phyloP scores from a whole-genome alignment of 2,888 invertebrate species.

The Drosophila meridiana region DNA sequence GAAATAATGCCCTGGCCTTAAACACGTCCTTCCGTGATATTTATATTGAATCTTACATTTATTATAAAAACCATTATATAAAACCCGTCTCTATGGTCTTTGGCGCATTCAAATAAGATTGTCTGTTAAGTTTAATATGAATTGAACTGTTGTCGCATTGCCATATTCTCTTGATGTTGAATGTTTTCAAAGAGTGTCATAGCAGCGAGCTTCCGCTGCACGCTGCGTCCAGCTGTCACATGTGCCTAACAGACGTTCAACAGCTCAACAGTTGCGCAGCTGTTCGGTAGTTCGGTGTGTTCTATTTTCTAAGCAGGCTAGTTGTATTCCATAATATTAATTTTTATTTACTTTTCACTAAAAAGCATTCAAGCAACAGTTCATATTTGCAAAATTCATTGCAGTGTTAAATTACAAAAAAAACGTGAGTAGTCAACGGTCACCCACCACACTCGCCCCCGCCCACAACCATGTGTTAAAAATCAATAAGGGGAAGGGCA shows the following conservation, averaged over 20 bases:
- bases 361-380: conserved; percentile 51
- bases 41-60: background rate
- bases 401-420: conserved; percentile 59
- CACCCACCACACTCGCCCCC: background rate
- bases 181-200: background rate
- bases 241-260: conserved; percentile 36
- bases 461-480: conserved; percentile 12
- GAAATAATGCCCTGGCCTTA: conserved; percentile 31
- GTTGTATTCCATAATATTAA: conserved; percentile 40
- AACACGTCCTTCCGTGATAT: background rate
- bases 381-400: conserved; percentile 69
- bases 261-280: conserved; percentile 48
- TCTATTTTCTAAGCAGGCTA: conserved; percentile 59
- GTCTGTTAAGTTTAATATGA: conserved; percentile 2
- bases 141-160: background rate
- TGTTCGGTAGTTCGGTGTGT: conserved; percentile 32
- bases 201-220: conserved; percentile 28
- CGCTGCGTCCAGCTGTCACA: conserved; percentile 33
- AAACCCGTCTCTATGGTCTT: too few species aligned
- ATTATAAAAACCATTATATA: background rate
- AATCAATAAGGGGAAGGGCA: conserved; percentile 51
- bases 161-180: background rate
- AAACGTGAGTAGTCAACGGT: conserved; percentile 56
- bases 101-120: background rate
- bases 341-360: conserved; percentile 60